Evolutionary conservation across 2,797 vertebrate genomes (phyloP), one percentile per base, ranked within the genome.

Genomic region (Sebastes hubbsi): DNA sequence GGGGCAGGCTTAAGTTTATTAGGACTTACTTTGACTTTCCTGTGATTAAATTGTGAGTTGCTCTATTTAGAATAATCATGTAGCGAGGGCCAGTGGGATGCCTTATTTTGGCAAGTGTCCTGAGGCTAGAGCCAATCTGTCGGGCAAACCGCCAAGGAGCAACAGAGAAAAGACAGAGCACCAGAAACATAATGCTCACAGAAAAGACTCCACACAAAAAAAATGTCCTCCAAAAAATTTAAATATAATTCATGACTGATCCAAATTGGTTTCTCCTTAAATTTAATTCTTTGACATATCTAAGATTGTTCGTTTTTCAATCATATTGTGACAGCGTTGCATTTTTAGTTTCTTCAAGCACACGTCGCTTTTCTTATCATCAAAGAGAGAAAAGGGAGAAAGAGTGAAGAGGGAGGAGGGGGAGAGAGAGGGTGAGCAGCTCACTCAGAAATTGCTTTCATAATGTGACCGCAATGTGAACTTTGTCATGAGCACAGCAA

Each of bases 401-500:
- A 18, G 68, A 81, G 38, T 54, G 72, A 80, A 14, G 18, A 56
- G 49, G 20, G 10, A n/a, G 38, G 59, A 62, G 9, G 46, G 22
- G 27, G 58, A 36, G n/a, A 18, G 30, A 12, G 63, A 27, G n/a
- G 20, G 42, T 7, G 34, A 72, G 64, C 68, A 30, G 72, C 82
- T 87, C 80, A 75, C 20, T 54, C 32, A 61, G 70, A 83, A 82
- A 82, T 58, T 64, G 70, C 72, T 85, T 88, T 89, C 77, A 87
- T 91, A 88, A 89, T 46, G 55, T 91, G 91, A 91, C 89, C 85
- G 20, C 11, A 25, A 65, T 76, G 25, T 94, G 91, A 94, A 93
- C 93, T 83, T 88, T 80, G 72, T 88, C 74, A 58, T 80, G 70
- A 68, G 63, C 27, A 24, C 11, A 14, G 55, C 82, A 79, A 82